Evolutionary conservation across 1,140 invertebrate species (phyloP).

Genomic region (Steinernema khuongi): DNA sequence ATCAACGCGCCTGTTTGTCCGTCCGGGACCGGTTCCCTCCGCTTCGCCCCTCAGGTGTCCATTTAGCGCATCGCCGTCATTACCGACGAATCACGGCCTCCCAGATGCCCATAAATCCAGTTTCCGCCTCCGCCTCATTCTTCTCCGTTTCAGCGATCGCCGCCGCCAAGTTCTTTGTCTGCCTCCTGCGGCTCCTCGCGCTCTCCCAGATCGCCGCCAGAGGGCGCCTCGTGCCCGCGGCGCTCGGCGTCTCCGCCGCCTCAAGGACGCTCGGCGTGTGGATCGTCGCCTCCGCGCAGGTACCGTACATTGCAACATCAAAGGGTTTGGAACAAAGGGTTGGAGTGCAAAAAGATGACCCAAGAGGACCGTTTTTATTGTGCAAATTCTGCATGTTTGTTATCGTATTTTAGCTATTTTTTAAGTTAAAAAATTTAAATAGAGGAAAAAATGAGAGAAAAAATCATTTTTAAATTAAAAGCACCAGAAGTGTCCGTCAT

Average conservation of each 20-base stretch:
- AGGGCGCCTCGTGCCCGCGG: not conserved
- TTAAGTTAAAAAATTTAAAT: too few relatives aligned
- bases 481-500: too few relatives aligned
- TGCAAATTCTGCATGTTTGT: too few relatives aligned
- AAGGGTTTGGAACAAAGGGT: not conserved
- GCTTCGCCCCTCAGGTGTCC: not conserved
- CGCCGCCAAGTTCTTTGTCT: slow-evolving; percentile 8
- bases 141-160: not conserved
- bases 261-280: slow-evolving; percentile 3
- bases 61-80: slow-evolving; percentile 3
- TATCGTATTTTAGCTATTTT: too few relatives aligned
- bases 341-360: not conserved
- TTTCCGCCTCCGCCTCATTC: not conserved
- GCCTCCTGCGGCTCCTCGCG: not conserved
- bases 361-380: too few relatives aligned
- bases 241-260: not conserved
- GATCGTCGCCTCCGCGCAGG: not conserved
- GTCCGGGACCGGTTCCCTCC: slow-evolving; percentile 1
- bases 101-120: slow-evolving; percentile 15
- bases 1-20: not conserved
- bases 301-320: not conserved
- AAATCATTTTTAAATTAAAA: too few relatives aligned
- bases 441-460: too few relatives aligned
- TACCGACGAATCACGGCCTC: slow-evolving; percentile 14
- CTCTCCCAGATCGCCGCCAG: not conserved